Evolutionary conservation across 2,888 invertebrate species (phyloP).

Genomic region (Trissonchulus sp.): DNA sequence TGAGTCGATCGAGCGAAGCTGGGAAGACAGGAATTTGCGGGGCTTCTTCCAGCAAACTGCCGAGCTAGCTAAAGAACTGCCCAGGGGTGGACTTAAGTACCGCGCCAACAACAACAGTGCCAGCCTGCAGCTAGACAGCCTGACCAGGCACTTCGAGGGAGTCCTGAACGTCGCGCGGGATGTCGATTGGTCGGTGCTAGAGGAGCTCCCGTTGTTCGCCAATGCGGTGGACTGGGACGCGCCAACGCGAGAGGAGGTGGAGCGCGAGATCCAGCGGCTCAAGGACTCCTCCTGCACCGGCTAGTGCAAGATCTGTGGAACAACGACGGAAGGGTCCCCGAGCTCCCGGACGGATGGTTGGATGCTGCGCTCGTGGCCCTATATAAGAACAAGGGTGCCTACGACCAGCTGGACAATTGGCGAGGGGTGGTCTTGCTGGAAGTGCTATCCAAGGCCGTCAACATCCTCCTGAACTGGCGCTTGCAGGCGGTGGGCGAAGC

Average conservation of each 20-base stretch:
- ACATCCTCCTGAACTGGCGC: background rate
- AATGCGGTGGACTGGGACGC: background rate
- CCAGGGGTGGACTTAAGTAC: too few relatives aligned
- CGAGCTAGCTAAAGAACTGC: too few relatives aligned
- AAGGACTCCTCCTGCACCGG: background rate
- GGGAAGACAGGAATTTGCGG: too few relatives aligned
- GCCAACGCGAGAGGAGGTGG: background rate
- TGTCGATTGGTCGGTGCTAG: background rate
- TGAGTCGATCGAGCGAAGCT: too few relatives aligned
- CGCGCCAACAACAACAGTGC: too few relatives aligned
- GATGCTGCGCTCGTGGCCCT: constrained; percentile 10
- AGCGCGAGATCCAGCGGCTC: background rate
- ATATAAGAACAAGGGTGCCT: background rate
- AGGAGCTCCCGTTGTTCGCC: background rate
- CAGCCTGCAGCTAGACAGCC: too few relatives aligned
- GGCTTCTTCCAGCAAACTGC: too few relatives aligned
- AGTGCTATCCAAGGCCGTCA: constrained; percentile 9
- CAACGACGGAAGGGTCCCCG: background rate
- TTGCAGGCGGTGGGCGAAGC: background rate
- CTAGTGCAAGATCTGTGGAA: background rate
- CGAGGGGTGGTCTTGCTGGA: constrained; percentile 17
- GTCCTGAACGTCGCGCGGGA: background rate
- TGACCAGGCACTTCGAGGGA: background rate
- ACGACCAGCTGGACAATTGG: too few relatives aligned
- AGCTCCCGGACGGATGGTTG: background rate